Percentiles rank a stretch among this genome's conserved stretches.
Conservation (phyloP, 1,140 invertebrate genomes). For the Drosophila mojavensis region DNA sequence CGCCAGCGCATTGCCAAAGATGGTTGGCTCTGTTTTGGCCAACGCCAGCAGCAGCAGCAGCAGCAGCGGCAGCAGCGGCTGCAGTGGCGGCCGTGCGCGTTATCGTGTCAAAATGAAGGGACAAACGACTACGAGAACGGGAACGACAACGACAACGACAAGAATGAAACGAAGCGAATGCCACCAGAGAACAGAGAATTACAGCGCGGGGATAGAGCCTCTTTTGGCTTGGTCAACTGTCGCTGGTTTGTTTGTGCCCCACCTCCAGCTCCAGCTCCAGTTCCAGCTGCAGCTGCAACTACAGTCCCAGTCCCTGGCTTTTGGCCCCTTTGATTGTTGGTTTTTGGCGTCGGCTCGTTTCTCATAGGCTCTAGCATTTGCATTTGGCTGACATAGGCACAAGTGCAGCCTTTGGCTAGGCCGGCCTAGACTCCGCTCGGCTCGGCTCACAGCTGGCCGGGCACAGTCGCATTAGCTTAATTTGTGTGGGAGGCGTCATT, state of each 20-base stretch:
- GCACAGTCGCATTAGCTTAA: conserved; percentile 71
- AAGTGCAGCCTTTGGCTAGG: conserved; percentile 60
- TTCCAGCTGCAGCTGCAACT: background rate
- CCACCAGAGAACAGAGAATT: conserved; percentile 13
- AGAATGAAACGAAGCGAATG: conserved; percentile 71
- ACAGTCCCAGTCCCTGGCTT: background rate
- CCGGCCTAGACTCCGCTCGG: conserved; percentile 14
- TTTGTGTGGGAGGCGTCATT: conserved; percentile 74
- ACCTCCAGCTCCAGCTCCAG: background rate
- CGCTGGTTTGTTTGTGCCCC: conserved; percentile 17
- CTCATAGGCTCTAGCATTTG: conserved; percentile 62
- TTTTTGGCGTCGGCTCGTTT: conserved; percentile 63
- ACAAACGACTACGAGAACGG: conserved; percentile 77
- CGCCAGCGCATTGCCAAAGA: conserved; percentile 79
- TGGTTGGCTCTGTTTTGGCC: conserved; percentile 52
- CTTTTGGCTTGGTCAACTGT: conserved; percentile 50
- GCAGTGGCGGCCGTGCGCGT: conserved; percentile 58
- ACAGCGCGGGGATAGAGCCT: conserved; percentile 18
- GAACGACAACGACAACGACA: conserved; percentile 63
- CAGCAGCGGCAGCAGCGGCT: too few relatives aligned
- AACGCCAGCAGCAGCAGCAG: conserved; percentile 28
- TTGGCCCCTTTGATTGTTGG: conserved; percentile 64
- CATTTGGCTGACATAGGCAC: conserved; percentile 64
- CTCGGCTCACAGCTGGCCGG: conserved; percentile 35
- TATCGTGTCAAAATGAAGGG: conserved; percentile 81